These are phyloP conservation scores for Brachionus sp. DNA, from an alignment of 1,140 invertebrate species.

Conservation along the genomic window DNA sequence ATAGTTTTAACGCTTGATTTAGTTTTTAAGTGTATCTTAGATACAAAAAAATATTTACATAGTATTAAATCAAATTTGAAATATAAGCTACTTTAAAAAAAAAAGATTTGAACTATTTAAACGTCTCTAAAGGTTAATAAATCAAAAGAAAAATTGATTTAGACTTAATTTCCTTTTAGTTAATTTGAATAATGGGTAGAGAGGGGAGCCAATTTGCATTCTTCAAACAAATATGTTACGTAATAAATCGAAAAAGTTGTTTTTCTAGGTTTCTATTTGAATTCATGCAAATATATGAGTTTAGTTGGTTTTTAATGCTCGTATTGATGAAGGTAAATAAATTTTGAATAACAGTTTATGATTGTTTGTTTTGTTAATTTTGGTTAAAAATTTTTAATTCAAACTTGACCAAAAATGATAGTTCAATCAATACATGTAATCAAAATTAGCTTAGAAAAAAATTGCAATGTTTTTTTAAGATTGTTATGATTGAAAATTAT, in stretches of 20 bases:
- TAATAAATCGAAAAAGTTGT: slow-evolving; percentile 4
- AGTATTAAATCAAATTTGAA: not conserved
- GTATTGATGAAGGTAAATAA: not conserved
- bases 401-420: no score
- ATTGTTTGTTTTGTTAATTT: not conserved
- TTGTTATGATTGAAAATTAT: no score
- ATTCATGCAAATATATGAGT: not conserved
- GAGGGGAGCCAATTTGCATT: not conserved
- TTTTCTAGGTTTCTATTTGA: not conserved
- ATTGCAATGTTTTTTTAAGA: no score
- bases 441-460: not conserved
- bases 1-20: not conserved
- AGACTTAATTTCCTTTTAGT: not conserved
- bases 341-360: not conserved
- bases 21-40: not conserved
- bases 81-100: not conserved
- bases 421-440: not conserved
- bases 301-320: not conserved
- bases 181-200: not conserved
- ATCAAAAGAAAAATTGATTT: not conserved
- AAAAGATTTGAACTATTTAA: not conserved
- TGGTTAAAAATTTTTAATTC: not conserved
- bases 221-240: not conserved
- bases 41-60: not conserved
- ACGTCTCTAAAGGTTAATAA: not conserved